Percentiles rank a stretch among this genome's conserved stretches.
Conservation (phyloP, 2,888 invertebrate genomes). For the Meghimatium bilineatum region DNA sequence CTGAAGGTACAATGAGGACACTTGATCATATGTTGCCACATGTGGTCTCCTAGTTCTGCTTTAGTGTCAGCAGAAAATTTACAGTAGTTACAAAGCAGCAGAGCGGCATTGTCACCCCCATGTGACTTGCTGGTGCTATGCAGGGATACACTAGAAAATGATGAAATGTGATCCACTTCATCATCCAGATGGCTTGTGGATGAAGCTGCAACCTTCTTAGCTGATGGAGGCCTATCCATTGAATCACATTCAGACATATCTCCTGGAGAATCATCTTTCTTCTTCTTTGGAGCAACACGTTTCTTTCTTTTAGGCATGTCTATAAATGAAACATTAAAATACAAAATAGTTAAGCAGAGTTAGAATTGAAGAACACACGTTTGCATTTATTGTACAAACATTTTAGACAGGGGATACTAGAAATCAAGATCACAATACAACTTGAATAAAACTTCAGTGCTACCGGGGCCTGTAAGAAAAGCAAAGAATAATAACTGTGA, state of each 20-base stretch:
- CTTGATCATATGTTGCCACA: slow-evolving; percentile 46
- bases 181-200: slow-evolving; percentile 43
- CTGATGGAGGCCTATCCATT: slow-evolving; percentile 8
- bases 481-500: no score
- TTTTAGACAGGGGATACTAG: no score
- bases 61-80: slow-evolving; percentile 41
- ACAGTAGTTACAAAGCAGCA: slow-evolving; percentile 43
- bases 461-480: no score
- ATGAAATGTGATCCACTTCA: slow-evolving; percentile 35
- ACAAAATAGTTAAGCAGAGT: background rate
- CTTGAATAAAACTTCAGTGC: no score
- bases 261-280: slow-evolving; percentile 37
- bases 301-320: slow-evolving; percentile 48
- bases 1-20: slow-evolving; percentile 42
- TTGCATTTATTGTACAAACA: background rate
- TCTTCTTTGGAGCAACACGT: slow-evolving; percentile 29
- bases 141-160: slow-evolving; percentile 28
- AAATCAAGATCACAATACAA: no score
- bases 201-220: slow-evolving; percentile 42
- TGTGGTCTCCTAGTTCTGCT: slow-evolving; percentile 25
- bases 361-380: background rate
- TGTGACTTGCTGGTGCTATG: slow-evolving; percentile 2
- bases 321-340: background rate
- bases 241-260: slow-evolving; percentile 27
- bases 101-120: background rate